phyloP scores from a whole-genome alignment of 2,888 invertebrate species.

The Malthinus flaveolus region DNA sequence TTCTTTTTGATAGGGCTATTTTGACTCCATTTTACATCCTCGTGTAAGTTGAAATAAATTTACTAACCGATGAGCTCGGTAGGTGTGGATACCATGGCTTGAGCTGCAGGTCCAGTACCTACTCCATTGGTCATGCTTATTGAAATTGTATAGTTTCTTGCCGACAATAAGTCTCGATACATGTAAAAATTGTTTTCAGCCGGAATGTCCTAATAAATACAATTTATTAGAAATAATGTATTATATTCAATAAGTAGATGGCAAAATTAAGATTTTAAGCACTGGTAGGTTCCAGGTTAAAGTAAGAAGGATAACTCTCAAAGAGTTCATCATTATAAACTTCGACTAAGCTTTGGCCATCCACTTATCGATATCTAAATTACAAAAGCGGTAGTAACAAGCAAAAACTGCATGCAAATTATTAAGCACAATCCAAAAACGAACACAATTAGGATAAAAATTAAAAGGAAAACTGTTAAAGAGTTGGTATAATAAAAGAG shows the following conservation, averaged over 20 bases:
- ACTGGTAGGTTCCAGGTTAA: too few species aligned
- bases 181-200: conserved; percentile 71
- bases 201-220: conserved; percentile 68
- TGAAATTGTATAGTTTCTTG: conserved; percentile 75
- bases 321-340: too few species aligned
- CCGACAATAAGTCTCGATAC: conserved; percentile 73
- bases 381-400: conserved; percentile 16
- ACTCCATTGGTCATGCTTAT: conserved; percentile 79
- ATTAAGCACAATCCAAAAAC: conserved; percentile 4
- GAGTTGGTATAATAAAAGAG: background rate
- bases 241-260: background rate
- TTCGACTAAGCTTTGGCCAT: too few species aligned
- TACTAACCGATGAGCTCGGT: conserved; percentile 65
- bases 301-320: too few species aligned
- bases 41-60: background rate
- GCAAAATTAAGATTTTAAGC: background rate
- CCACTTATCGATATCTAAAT: too few species aligned
- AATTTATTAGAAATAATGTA: conserved; percentile 4
- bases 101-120: conserved; percentile 76
- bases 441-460: background rate
- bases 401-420: conserved; percentile 4
- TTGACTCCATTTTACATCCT: too few species aligned
- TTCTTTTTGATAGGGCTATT: too few species aligned
- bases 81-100: conserved; percentile 68
- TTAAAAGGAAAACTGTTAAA: conserved; percentile 16